Percentiles rank a stretch among this genome's conserved stretches.
Evolutionary conservation across 2,888 invertebrate genomes (phyloP).

Genomic region (Trisateles emortualis): DNA sequence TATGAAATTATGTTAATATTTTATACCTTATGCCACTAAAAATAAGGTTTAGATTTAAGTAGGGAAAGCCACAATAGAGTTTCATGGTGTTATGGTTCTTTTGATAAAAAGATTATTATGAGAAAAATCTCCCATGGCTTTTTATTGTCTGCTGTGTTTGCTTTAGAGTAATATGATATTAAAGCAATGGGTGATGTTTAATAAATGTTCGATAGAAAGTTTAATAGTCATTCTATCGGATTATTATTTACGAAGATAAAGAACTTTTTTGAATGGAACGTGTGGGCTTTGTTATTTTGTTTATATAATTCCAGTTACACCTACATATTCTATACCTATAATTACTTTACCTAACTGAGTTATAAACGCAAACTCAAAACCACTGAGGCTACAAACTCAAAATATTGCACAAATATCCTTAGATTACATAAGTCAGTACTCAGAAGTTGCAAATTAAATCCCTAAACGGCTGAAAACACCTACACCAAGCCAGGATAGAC

Average conservation of each 20-base stretch:
- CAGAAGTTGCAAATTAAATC: too few relatives aligned
- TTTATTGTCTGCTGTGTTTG: constrained; percentile 72
- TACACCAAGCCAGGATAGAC: too few relatives aligned
- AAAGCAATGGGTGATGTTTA: constrained; percentile 64
- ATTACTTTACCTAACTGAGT: too few relatives aligned
- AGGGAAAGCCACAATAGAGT: constrained; percentile 40
- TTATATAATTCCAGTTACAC: background rate
- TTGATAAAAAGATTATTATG: constrained; percentile 75
- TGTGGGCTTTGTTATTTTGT: constrained; percentile 3
- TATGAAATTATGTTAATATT: constrained; percentile 82
- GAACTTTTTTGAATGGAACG: constrained; percentile 15
- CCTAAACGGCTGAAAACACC: too few relatives aligned
- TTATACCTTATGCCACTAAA: background rate
- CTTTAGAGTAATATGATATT: constrained; percentile 59
- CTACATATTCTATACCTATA: too few relatives aligned
- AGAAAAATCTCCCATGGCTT: constrained; percentile 70
- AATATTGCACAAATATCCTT: too few relatives aligned
- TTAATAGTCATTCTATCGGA: constrained; percentile 44
- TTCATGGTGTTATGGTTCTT: constrained; percentile 60
- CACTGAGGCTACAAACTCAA: too few relatives aligned
- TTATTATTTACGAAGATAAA: constrained; percentile 33
- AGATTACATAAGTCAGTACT: too few relatives aligned
- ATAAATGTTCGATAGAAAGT: constrained; percentile 67
- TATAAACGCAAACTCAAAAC: too few relatives aligned
- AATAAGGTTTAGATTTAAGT: constrained; percentile 17